A percentile compares a stretch with the other conserved stretches of the same genome.
Evolutionary conservation across 2,113 vertebrate species (phyloP).

Genomic region (Drymodes brunneopygia): DNA sequence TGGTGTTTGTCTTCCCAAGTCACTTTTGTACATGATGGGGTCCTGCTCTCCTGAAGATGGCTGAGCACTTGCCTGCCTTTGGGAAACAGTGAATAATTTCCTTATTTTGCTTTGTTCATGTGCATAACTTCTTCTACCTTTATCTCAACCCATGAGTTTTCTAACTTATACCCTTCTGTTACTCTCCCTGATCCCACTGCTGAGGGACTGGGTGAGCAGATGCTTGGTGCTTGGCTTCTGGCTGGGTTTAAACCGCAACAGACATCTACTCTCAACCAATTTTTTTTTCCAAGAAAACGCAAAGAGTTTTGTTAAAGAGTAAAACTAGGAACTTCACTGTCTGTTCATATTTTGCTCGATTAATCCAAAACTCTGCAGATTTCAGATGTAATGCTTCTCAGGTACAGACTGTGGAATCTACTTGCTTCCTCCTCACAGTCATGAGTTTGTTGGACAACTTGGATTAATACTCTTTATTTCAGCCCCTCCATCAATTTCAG

Average conservation of each 20-base stretch:
- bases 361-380: not conserved
- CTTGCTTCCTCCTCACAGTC: not conserved
- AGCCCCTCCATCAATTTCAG: not conserved
- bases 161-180: not conserved
- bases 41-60: not conserved
- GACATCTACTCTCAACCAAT: not conserved
- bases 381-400: not conserved
- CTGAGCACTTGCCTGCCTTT: not conserved
- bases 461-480: not conserved
- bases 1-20: not conserved
- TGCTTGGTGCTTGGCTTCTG: not conserved
- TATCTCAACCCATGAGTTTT: not conserved
- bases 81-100: not conserved
- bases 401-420: not conserved
- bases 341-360: not conserved
- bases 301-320: not conserved
- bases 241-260: not conserved
- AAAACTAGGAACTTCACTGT: not conserved
- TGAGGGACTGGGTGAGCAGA: accelerated
- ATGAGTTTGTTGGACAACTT: not conserved
- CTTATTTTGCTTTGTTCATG: not conserved
- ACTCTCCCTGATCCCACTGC: not conserved
- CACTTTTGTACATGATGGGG: too few relatives aligned
- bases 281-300: not conserved
- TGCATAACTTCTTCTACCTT: not conserved